Percentiles rank a stretch among this genome's conserved stretches.
phyloP scores from a whole-genome alignment of 2,113 vertebrate species.

The Spea bombifrons region DNA sequence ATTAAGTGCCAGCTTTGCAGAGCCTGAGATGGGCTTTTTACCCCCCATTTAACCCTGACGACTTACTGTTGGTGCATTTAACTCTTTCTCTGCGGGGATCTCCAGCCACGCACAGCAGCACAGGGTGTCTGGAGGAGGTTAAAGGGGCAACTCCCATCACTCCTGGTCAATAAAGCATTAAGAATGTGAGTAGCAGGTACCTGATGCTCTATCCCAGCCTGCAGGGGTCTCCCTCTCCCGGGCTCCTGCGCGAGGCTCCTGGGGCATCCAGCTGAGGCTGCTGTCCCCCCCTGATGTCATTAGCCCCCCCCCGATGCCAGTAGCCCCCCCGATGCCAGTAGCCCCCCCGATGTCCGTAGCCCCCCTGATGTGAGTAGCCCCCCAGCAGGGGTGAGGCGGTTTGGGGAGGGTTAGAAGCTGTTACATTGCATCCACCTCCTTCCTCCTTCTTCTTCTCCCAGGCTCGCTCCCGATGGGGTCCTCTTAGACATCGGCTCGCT shows the following conservation, averaged over 20 bases:
- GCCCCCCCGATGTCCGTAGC: constrained; percentile 20
- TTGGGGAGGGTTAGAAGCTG: constrained; percentile 28
- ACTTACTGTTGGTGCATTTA: too few species aligned
- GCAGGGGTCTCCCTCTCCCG: constrained; percentile 1
- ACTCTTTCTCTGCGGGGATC: too few species aligned
- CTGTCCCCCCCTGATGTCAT: not conserved
- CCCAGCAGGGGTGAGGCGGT: constrained; percentile 11
- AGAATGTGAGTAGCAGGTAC: not conserved
- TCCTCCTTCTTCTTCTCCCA: constrained; percentile 48
- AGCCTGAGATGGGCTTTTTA: too few species aligned
- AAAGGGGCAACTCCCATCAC: too few species aligned
- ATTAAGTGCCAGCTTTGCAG: too few species aligned
- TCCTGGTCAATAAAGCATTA: too few species aligned
- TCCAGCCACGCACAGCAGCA: too few species aligned
- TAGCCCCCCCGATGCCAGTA: not conserved
- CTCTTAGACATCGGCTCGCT: constrained; percentile 78
- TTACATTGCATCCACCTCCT: constrained; percentile 4
- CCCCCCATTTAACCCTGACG: too few species aligned
- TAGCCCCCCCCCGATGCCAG: constrained; percentile 1
- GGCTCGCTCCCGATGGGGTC: constrained; percentile 73
- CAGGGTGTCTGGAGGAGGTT: too few species aligned
- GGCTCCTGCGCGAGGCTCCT: too few species aligned
- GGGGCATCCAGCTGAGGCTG: too few species aligned
- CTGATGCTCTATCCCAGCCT: not conserved
- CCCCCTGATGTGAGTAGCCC: constrained; percentile 12